Evolutionary conservation across 2,888 invertebrate species (phyloP), one percentile per base, ranked within the genome.

Genomic region (Temnothorax ravouxi): DNA sequence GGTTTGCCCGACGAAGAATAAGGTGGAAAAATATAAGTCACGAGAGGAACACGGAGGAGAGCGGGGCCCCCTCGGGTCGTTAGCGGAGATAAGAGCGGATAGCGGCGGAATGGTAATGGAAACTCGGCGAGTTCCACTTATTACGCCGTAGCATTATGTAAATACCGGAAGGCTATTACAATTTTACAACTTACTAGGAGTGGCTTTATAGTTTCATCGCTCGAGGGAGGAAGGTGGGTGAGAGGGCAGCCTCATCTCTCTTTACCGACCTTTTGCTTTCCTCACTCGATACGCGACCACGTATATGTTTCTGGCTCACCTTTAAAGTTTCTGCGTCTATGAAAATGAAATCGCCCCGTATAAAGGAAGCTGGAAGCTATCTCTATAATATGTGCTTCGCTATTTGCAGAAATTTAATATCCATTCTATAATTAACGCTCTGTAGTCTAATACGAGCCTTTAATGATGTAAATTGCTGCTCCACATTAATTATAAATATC

Each of bases 111-210:
- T 89, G 91, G 91, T 92, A 92, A 92, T 92, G 91, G 92, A 92
- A 92, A 92, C 91, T 92, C 90, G 88, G 87, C 89, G 91, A 93
- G 92, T 92, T 92, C 90, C 90, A 93, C 93, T 94, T 93, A 93
- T 93, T 94, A 93, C 93, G 87, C 91, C 92, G 90, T 89, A 88
- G 92, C 90, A 94, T 94, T 94, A 94, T 94, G 94, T 93, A 94
- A 94, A 94, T 94, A 94, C 93, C 93, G 92, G 91, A 93, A 93
- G 92, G 89, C 93, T 92, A 94, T 94, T 94, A 93, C 92, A 93
- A 94, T 94, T 94, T 94, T 94, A 93, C 93, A 94, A 93, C 93
- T 93, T 93, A 92, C 91, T 89, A 91, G 91, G 91, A 92, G 92
- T 92, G 90, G 92, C 91, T 93, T 93, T 93, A 93, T 92, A 92